Evolutionary conservation across 2,888 invertebrate genomes (phyloP), one percentile per base, ranked within the genome.

Genomic region (Clusia tigrina): DNA sequence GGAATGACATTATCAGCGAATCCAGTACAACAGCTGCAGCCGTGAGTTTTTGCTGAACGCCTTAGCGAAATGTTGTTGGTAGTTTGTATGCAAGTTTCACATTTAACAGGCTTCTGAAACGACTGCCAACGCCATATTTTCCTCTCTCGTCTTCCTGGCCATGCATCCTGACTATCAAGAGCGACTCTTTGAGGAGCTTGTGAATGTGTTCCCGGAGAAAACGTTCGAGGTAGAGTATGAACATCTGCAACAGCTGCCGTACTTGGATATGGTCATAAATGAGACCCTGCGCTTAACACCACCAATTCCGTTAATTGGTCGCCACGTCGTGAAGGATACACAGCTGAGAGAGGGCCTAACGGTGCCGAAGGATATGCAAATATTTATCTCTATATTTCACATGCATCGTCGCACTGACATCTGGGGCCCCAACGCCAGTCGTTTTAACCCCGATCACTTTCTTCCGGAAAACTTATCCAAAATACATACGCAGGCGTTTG

Each of bases 231-330:
- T 73, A 24, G 54, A 61, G 1, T 70, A 63, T 37, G 67, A 69
- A 5, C 64, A 74, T 37, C 56, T 71, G 17, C 42, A 69, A 2
- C 67, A 72, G 37, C 58, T 74, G n/a, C 69, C 70, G 2, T 76
- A 76, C 58, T 60, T 74, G 60, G 74, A 75, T 54, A 72, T 72
- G 71, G 61, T 75, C 3, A 63, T 76, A 24, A 71, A 72, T 51
- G 76, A 76, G 63, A 70, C 73, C 0, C 37, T 76, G 18, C 65
- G 76, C 17, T 55, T 76, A 18, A 62, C 66, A 20, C 69, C 76
- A 18, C 58, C 76, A 5, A 57, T 73, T 52, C 76, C 74, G 1
- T 1, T 75, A 0, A 67, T 76, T 2, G 73, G 64, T 1, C 70
- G 76, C 10, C 65, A 71, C 2, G 66, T 67, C 5, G 59, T 60